Evolutionary conservation across 2,888 invertebrate species (phyloP), one percentile per base, ranked within the genome.

Genomic region (Myopa tessellatipennis): DNA sequence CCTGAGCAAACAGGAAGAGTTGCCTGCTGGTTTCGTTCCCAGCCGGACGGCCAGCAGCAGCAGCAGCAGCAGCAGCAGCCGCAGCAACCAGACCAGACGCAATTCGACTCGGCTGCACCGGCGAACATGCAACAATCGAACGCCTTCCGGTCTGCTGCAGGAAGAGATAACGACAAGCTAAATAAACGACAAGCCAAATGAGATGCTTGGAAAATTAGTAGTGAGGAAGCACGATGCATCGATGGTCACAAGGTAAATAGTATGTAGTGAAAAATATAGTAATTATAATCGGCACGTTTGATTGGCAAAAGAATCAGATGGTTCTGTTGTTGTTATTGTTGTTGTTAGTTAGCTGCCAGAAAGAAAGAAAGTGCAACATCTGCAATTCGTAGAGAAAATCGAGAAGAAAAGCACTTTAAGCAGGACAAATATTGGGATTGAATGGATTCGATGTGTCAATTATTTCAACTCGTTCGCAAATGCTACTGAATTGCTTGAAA

Each of bases 1-100:
- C 40, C 40, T 45, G 40, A 16, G 52, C 50, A 60, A 76, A 76
- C 60, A 69, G 61, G 61, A 69, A 76, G 69, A 50, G 36, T 60
- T 69, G 38, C 69, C 68, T 76, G 76, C 75, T 75, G 61, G 45
- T 26, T 36, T 14, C 26, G 38, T 38, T 65, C 26, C 73, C n/a
- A 18, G 14, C 50, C 18, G 58, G 70, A 70, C 55, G 38, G 40
- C 7, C 60, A 60, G n/a, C 61, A 69, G 50, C 38, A 50, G 61
- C 26, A 45, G 50, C 40, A 7, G 61, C 26, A 45, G 50, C 40
- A 7, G 38, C 26, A 45, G 40, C 45, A 18, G 18, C 18, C 8
- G 16, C 14, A n/a, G 8, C 58, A 16, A n/a, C 14, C 45, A 73
- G 45, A 73, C 61, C 73, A 71, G 71, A 71, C 71, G 34, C 55